phyloP scores from a whole-genome alignment of 2,797 vertebrate species.

The Pelobates cultripes region DNA sequence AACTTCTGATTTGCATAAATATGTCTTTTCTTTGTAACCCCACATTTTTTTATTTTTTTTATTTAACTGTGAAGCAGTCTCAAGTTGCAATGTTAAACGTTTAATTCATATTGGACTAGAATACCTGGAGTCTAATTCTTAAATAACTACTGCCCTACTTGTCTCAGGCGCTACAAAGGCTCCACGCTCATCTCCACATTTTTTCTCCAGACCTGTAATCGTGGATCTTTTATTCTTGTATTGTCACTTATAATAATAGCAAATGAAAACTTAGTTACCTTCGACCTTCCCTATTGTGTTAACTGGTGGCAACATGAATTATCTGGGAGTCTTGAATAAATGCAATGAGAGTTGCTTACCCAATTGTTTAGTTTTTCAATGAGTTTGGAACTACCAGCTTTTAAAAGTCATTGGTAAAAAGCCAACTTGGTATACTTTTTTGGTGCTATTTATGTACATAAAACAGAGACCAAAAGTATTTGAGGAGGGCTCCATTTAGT shows the following conservation, averaged over 20 bases:
- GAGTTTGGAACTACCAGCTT: not conserved
- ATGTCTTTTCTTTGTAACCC: not conserved
- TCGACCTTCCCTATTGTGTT: not conserved
- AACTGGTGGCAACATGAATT: not conserved
- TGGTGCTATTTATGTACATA: slow-evolving; percentile 46
- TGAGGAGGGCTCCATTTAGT: not conserved
- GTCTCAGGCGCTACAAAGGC: not conserved
- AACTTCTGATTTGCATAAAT: not conserved
- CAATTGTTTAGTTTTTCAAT: not conserved
- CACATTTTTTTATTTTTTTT: not conserved
- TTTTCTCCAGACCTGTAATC: not conserved
- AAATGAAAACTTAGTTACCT: not conserved
- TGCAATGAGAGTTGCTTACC: not conserved
- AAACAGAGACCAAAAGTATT: slow-evolving; percentile 53
- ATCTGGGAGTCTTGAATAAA: not conserved
- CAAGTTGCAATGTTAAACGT: not conserved
- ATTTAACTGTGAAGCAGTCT: not conserved
- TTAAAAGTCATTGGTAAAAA: not conserved
- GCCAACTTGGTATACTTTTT: not conserved
- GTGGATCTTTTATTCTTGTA: not conserved
- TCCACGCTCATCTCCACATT: not conserved
- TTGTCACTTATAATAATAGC: not conserved
- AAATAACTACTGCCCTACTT: not conserved
- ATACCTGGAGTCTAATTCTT: not conserved
- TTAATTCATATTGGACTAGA: not conserved